Base-by-base conservation (phyloP, 1,140 invertebrate species). In the Macrosteles quadrilineatus region DNA sequence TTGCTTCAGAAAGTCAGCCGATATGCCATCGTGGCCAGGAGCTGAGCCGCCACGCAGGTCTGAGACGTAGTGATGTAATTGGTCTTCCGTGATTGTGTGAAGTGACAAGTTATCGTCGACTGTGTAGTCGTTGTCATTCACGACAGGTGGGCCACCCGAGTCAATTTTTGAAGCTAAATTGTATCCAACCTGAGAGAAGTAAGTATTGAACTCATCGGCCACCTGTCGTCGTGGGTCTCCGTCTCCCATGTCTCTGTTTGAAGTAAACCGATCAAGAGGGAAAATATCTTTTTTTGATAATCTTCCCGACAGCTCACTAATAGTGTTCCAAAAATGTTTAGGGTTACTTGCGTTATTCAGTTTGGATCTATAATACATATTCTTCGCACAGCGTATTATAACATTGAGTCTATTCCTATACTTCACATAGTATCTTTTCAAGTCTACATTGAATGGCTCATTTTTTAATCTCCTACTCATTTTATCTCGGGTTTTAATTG, bases 1-100 rank as follows among this genome's bases (percentile, higher is more conserved):
- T 21, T 31, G n/a, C 29, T 65, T 65, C 2, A 65, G 31, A 17
- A 65, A 1, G 31, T 31, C 62, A 30, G 62, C 62, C 21, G 62
- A 65, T 9, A 65, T 65, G 17, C 27, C 19, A 17, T 65, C 62
- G 31, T 65, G 31, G 6, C 30, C 62, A 12, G 23, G 29, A 12
- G 62, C 62, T n/a, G 62, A 65, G n/a, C 62, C 62, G 27, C 62
- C 62, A 11, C 30, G 62, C 3, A 65, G 30, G 23, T n/a, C 19
- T 1, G 14, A 25, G 19, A 65, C 31, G 40, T 65, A 4, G n/a
- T 3, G 14, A 12, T 31, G 62, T 43, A 29, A 19, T 17, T 62
- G n/a, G n/a, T 23, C 19, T 14, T 43, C 62, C 29, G 4, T 36
- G 21, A 21, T 65, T 17, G 19, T 29, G 29, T 65, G 27, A 6